Base-by-base conservation (phyloP, 1,140 invertebrate genomes). In the Telenomus remus region DNA sequence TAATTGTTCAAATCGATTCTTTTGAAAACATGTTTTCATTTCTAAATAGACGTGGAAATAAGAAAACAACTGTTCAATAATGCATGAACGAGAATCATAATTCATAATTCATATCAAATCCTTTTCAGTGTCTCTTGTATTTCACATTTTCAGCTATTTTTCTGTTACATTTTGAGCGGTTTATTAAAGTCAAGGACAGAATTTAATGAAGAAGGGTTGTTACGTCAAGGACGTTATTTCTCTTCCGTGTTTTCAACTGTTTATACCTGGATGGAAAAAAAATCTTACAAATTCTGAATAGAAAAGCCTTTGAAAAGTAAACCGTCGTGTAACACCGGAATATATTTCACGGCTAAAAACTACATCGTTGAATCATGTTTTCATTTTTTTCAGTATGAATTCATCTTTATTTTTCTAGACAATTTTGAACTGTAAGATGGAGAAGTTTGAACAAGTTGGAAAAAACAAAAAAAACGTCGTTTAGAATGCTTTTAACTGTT, bases 171-270 rank as follows among this genome's bases (percentile, higher is more conserved):
- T n/a, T 16, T 14, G 57, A 34, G 70, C 64, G 42, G 61, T 61
- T 53, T 56, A 78, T 75, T 64, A 70, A 54, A 64, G 54, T 68
- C 70, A 73, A 78, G 70, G 76, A 59, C 60, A 48, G 4, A 53
- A 42, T 64, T 48, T 49, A 61, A 65, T 69, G 65, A 34, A 51
- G 60, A 78, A 70, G 75, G 75, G 64, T 78, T 69, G 64, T 61
- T 61, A 63, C 55, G 63, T 14, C 75, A 78, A 78, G 76, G 76
- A 78, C 70, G 39, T 5, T n/a, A 39, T 57, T 64, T 59, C 19
- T 64, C 51, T 69, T 73, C 66, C 64, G 75, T 35, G n/a, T 69
- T 64, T 54, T 48, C 48, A 48, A 42, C 19, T 27, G 19, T 50
- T 78, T 69, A 65, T 73, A 78, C 69, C 75, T 78, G 75, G 63